Evolutionary conservation across 2,888 invertebrate species (phyloP), one percentile per base, ranked within the genome.

Genomic region (Drosophila planitibia): DNA sequence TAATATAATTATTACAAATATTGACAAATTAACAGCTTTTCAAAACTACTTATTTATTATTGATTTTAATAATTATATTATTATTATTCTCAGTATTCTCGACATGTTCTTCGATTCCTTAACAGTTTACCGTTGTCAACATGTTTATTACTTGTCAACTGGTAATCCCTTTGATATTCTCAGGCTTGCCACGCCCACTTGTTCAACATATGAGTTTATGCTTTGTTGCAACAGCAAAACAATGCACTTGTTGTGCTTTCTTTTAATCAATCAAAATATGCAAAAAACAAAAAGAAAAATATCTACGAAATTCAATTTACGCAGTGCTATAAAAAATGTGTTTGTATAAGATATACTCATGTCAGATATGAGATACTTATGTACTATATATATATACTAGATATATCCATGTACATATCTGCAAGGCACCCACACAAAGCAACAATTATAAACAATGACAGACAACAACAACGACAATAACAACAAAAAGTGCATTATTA

Each of bases 361-460:
- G 70, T 68, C 59, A 35, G 62, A 65, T 70, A 70, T 61, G 59
- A n/a, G 6, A 72, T 55, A 72, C 51, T 28, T 58, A 62, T 66
- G 47, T 19, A n/a, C 19, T 28, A 71, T 59, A 66, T 37, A 25
- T 25, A 51, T 61, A 54, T 6, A n/a, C 32, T 51, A 39, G 44
- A 62, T 64, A 68, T 68, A 69, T 66, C 60, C 69, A 67, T 81
- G 67, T 74, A 19, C 52, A 52, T 52, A 66, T 79, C 65, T 79
- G 61, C 47, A 66, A 66, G 59, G 64, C 76, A 63, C 63, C 62
- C 65, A 73, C 57, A 70, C 73, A 69, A 44, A 55, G 47, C 62
- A 84, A 86, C 85, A 84, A 85, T 88, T 88, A 83, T 84, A 77
- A 83, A 85, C 86, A 86, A 82, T 80, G 85, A 64, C 69, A 79